phyloP scores from a whole-genome alignment of 2,888 invertebrate species.

The Caenorhabditis imperialis region DNA sequence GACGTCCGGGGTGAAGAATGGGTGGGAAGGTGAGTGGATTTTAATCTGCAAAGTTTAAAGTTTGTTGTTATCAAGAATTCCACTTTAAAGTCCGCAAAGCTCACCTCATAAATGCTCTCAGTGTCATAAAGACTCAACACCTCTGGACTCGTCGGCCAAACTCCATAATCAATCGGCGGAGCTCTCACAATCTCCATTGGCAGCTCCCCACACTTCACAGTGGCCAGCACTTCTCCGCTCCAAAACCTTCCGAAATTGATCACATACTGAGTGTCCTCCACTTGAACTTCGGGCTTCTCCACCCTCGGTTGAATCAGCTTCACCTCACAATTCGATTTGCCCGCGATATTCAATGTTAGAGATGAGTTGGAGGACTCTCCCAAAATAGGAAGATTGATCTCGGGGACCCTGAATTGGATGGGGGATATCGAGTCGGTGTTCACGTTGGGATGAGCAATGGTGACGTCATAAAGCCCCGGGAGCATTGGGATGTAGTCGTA shows the following conservation, averaged over 20 bases:
- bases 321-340: conserved; percentile 26
- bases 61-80: too few species aligned
- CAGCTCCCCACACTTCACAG: conserved; percentile 34
- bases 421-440: conserved; percentile 22
- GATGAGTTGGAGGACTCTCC: conserved; percentile 39
- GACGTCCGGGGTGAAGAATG: conserved; percentile 21
- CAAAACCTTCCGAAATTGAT: conserved; percentile 38
- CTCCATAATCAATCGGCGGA: conserved; percentile 22
- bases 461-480: conserved; percentile 42
- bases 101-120: conserved; percentile 34
- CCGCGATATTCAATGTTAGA: conserved; percentile 25
- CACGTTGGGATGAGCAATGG: conserved; percentile 37
- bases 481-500: conserved; percentile 44
- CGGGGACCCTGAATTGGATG: conserved; percentile 29
- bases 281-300: neutral
- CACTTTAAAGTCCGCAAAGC: neutral
- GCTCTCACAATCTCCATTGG: conserved; percentile 44
- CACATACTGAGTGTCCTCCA: conserved; percentile 6
- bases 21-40: conserved; percentile 22
- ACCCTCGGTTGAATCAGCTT: conserved; percentile 39
- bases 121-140: conserved; percentile 31
- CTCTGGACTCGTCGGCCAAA: conserved; percentile 22
- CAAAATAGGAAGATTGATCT: conserved; percentile 36
- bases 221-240: conserved; percentile 48
- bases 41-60: conserved; percentile 19